These are phyloP conservation scores for Acleris cristana DNA, from an alignment of 2,888 invertebrate species.

Conservation along the genomic window DNA sequence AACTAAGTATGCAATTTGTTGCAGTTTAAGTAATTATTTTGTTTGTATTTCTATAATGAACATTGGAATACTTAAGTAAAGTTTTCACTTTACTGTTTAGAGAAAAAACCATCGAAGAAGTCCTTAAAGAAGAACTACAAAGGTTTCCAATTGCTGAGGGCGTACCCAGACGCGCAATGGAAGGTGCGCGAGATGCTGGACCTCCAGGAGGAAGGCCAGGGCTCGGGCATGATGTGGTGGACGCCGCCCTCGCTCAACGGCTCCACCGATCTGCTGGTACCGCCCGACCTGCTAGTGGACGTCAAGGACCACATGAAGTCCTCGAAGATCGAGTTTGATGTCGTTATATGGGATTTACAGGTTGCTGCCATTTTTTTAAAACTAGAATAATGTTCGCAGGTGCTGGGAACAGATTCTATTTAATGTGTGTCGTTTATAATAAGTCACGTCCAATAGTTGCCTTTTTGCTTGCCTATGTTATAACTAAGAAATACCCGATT, in stretches of 20 bases:
- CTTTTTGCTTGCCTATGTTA: too few relatives aligned
- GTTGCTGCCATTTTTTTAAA: slow-evolving; percentile 54
- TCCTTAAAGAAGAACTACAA: slow-evolving; percentile 78
- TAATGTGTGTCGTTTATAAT: too few relatives aligned
- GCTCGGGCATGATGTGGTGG: slow-evolving; percentile 81
- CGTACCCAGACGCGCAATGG: slow-evolving; percentile 70
- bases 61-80: neutral
- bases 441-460: too few relatives aligned
- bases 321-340: slow-evolving; percentile 85
- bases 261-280: slow-evolving; percentile 88
- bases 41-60: neutral
- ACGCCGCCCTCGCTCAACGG: slow-evolving; percentile 75
- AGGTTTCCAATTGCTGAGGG: slow-evolving; percentile 80
- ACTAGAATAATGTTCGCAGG: neutral
- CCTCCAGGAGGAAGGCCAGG: slow-evolving; percentile 76
- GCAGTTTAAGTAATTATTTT: neutral
- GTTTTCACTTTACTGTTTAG: slow-evolving; percentile 44
- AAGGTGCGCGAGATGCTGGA: slow-evolving; percentile 76
- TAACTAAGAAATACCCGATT: neutral
- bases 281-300: slow-evolving; percentile 85
- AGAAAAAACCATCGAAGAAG: slow-evolving; percentile 67
- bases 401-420: neutral
- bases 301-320: slow-evolving; percentile 85
- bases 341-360: slow-evolving; percentile 89
- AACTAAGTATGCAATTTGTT: too few relatives aligned